These are phyloP conservation scores for Myotis findleyi DNA, from an alignment of 2,797 vertebrate species.

Conservation along the genomic window DNA sequence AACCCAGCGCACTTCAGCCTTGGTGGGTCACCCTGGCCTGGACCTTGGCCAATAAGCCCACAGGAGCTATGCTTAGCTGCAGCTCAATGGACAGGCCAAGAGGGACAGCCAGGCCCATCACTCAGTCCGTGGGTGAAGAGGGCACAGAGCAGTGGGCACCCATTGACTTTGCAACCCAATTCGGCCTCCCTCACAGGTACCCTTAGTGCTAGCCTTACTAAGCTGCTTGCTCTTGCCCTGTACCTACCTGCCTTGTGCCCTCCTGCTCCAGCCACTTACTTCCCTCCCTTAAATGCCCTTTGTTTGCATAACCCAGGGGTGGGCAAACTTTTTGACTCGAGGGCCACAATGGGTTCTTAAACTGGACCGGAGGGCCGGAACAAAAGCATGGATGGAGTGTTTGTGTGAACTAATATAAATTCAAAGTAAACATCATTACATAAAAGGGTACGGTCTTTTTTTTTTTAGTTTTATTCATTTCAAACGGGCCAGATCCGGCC, in stretches of 20 bases:
- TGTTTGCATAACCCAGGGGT: not conserved
- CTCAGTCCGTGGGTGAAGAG: not conserved
- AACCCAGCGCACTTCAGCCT: not conserved
- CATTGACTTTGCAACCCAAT: not conserved
- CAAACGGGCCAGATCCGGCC: no score
- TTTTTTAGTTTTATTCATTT: no score
- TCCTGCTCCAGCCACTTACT: not conserved
- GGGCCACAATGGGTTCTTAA: no score
- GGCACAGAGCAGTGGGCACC: not conserved
- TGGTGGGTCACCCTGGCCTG: not conserved
- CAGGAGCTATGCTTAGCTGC: not conserved
- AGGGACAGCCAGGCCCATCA: not conserved
- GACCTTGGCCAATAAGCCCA: not conserved
- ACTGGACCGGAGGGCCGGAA: no score
- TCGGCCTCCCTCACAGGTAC: not conserved
- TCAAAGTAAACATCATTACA: no score
- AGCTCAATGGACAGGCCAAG: not conserved
- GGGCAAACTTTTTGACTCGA: no score
- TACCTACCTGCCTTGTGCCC: not conserved
- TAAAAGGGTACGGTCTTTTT: no score
- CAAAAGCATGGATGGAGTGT: no score
- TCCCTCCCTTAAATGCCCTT: not conserved
- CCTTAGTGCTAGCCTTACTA: not conserved
- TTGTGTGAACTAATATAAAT: no score
- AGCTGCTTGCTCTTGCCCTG: no score